Evolutionary conservation across 1,140 invertebrate genomes (phyloP).

Genomic region (Colletes gigas): DNA sequence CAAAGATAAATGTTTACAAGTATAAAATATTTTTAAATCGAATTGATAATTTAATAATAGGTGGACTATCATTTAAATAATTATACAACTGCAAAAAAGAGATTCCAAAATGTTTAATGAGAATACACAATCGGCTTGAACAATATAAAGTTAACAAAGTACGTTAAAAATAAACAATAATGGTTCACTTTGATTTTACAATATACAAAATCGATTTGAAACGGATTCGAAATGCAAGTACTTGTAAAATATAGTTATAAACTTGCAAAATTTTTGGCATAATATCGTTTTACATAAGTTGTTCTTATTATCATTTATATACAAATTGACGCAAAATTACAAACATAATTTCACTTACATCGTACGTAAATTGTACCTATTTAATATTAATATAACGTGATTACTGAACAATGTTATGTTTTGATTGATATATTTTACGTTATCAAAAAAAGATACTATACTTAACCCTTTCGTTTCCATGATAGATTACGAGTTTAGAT

Average conservation of each 20-base stretch:
- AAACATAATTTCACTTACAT: neutral
- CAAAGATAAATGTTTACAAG: neutral
- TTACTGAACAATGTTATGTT: neutral
- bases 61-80: neutral
- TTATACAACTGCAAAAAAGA: neutral
- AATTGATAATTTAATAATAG: neutral
- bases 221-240: neutral
- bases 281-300: neutral
- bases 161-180: neutral
- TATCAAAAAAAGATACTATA: neutral
- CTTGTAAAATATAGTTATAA: conserved; percentile 5
- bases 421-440: neutral
- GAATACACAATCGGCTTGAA: neutral
- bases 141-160: neutral
- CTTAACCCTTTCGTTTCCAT: neutral
- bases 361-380: neutral
- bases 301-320: neutral
- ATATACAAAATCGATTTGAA: neutral
- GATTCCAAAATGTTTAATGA: conserved; percentile 2
- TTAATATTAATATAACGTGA: neutral
- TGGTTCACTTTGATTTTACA: neutral
- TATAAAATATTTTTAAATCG: too few species aligned
- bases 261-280: neutral
- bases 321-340: neutral
- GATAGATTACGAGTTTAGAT: too few species aligned